Base-by-base conservation (phyloP, 2,797 vertebrate genomes). In the Pangasius macronema region DNA sequence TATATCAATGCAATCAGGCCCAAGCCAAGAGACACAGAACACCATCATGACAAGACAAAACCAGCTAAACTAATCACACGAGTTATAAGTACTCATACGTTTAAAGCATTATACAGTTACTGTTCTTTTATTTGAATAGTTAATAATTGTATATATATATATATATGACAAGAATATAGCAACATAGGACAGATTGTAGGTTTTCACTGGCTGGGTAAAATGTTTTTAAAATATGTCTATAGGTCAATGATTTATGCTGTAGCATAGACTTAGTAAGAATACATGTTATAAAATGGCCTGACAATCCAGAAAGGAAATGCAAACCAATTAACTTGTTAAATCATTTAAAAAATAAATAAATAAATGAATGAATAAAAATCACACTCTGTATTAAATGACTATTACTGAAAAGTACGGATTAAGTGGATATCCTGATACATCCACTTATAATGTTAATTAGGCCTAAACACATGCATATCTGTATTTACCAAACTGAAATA, bases 1-100 rank as follows among this genome's bases (percentile, higher is more conserved):
- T 65, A 10, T 36, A 42, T 63, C 82, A 83, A 90, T 90, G 90
- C 90, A 91, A 90, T 82, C 86, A 86, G 89, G 83, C 90, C 90
- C 88, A 90, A 89, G 88, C 86, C 90, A 77, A 82, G 67, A 90
- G 24, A 91, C 79, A 91, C 76, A 90, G 65, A 79, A 89, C 83
- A 91, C 83, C 39, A 88, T 61, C 75, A 86, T 85, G 72, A 90
- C 88, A 81, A 80, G 80, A 90, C 88, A 87, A 76, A 88, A 86
- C 73, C 68, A 77, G 51, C 86, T 88, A 87, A 83, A 85, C 39
- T 72, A 27, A 91, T 85, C 36, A 42, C 1, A 51, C 39, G 5
- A 81, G 53, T 72, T 42, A 70, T 70, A 84, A 46, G 13, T 75
- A 51, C 1, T 63, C 3, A 20, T 42, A 3, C 46, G 9, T 46